These are phyloP conservation scores for Halcyon malimbica DNA, from an alignment of 2,113 vertebrate genomes.

Conservation along the genomic window DNA sequence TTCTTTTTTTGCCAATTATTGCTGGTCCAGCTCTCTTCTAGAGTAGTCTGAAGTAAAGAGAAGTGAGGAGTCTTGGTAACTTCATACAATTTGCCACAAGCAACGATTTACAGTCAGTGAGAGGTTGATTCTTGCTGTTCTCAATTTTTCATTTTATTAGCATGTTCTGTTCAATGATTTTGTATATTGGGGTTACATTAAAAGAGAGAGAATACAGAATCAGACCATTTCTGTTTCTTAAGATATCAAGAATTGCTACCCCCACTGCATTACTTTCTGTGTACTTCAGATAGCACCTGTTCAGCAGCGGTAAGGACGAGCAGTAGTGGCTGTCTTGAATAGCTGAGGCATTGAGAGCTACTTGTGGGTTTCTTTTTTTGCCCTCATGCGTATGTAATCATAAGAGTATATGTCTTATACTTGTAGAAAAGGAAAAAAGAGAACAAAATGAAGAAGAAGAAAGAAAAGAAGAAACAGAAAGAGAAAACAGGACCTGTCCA, in stretches of 20 bases:
- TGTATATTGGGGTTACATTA: not conserved
- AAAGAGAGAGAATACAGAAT: not conserved
- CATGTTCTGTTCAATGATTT: not conserved
- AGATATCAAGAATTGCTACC: not conserved
- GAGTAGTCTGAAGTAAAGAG: not conserved
- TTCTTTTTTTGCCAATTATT: not conserved
- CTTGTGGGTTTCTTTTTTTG: not conserved
- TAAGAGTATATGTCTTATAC: not conserved
- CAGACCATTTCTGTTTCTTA: not conserved
- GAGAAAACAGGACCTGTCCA: slow-evolving; percentile 85
- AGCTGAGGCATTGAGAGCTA: not conserved
- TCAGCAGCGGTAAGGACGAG: not conserved
- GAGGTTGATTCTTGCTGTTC: not conserved
- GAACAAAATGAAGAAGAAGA: slow-evolving; percentile 85
- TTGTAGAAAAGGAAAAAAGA: slow-evolving; percentile 87
- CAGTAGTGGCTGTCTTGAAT: not conserved
- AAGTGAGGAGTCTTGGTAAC: not conserved
- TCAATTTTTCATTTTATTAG: not conserved
- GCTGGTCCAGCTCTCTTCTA: not conserved
- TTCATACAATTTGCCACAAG: not conserved
- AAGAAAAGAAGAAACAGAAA: slow-evolving; percentile 84
- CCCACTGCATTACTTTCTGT: not conserved
- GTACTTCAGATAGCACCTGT: not conserved
- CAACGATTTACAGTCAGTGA: not conserved
- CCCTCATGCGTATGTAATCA: not conserved